Evolutionary conservation across 1,140 invertebrate genomes (phyloP).

Genomic region (Pogonomyrmex barbatus): DNA sequence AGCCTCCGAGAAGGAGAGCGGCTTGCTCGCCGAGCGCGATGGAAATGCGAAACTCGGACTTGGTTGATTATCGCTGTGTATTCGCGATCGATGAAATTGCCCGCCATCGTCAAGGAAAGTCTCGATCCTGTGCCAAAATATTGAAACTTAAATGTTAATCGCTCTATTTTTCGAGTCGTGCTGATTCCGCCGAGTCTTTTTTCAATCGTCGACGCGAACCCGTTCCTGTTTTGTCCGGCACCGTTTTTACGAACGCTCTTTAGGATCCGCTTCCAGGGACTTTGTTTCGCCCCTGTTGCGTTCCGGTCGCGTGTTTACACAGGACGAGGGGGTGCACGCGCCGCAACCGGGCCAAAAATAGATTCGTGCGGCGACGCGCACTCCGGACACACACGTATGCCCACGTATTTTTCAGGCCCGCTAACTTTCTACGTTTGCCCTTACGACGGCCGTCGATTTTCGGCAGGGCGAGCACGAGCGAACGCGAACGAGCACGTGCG

Average conservation of each 20-base stretch:
- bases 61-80: not conserved
- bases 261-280: conserved; percentile 59
- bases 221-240: not conserved
- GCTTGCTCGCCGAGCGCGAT: conserved; percentile 31
- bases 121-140: not conserved
- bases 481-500: conserved; percentile 45
- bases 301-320: conserved; percentile 67
- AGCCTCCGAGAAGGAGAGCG: conserved; percentile 53
- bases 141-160: not conserved
- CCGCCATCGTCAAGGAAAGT: not conserved
- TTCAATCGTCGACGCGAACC: not conserved
- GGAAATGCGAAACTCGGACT: not conserved
- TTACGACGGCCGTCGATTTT: conserved; percentile 53
- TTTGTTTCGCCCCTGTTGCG: conserved; percentile 51
- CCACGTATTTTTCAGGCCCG: conserved; percentile 63
- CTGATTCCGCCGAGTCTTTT: not conserved
- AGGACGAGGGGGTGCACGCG: conserved; percentile 54
- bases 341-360: conserved; percentile 61
- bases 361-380: conserved; percentile 4
- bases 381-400: conserved; percentile 53
- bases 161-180: not conserved
- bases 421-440: conserved; percentile 53
- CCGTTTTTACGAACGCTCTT: conserved; percentile 58
- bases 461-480: conserved; percentile 19
- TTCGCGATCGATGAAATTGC: not conserved